These are phyloP conservation scores for Pantherophis vulpinus DNA, from an alignment of 2,797 vertebrate genomes.

Conservation along the genomic window DNA sequence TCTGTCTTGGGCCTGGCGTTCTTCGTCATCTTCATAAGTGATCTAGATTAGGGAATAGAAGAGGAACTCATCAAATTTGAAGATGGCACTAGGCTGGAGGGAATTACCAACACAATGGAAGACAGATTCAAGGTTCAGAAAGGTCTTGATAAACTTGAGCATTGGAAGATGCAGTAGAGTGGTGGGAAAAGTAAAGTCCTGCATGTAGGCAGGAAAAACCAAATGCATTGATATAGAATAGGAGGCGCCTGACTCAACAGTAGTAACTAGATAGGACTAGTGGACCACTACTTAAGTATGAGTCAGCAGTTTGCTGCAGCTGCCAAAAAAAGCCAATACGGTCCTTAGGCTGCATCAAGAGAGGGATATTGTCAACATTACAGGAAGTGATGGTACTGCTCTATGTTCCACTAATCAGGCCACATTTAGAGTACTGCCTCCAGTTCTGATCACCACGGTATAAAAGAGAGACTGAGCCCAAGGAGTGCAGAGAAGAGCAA, in stretches of 20 bases:
- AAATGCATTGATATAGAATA: neutral
- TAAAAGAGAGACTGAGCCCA: too few species aligned
- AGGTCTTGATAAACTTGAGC: neutral
- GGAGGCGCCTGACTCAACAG: neutral
- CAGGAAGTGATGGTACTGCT: neutral
- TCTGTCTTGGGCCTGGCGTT: neutral
- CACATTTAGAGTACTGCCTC: neutral
- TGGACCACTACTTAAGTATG: neutral
- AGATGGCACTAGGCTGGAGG: neutral
- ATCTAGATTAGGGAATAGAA: neutral
- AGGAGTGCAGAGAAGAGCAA: too few species aligned
- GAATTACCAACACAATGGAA: neutral
- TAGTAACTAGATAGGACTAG: neutral
- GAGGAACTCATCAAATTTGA: neutral
- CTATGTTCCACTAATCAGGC: neutral
- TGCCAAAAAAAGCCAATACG: neutral
- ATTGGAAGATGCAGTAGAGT: neutral
- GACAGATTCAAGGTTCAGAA: neutral
- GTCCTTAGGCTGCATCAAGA: neutral
- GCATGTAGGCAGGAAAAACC: too few species aligned
- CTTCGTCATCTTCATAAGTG: neutral
- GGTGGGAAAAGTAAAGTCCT: neutral
- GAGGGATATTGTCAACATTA: neutral
- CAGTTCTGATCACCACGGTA: neutral
- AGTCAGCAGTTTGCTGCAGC: neutral